These are phyloP conservation scores for Scylla paramamosain DNA, from an alignment of 1,140 invertebrate genomes.

Conservation along the genomic window DNA sequence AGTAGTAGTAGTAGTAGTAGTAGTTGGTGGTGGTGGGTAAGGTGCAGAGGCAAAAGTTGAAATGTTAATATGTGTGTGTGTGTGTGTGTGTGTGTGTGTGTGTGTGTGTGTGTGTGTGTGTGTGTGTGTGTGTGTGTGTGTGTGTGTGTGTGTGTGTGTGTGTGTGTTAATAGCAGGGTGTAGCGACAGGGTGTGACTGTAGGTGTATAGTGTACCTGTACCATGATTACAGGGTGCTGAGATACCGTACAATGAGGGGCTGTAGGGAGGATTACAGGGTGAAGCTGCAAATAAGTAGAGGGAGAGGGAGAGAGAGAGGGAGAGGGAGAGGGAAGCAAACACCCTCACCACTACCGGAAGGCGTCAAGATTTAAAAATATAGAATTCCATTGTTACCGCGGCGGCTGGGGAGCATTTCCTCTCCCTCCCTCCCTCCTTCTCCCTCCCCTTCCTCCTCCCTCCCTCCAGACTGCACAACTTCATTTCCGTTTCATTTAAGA, in stretches of 20 bases:
- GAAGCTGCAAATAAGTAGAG: background rate
- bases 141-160: conserved; percentile 11
- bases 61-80: too few species aligned
- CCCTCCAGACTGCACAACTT: background rate
- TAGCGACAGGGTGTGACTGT: background rate
- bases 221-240: background rate
- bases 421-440: background rate
- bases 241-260: background rate
- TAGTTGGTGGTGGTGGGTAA: too few species aligned
- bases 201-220: background rate
- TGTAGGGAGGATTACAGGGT: background rate
- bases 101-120: too few species aligned
- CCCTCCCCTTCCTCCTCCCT: background rate
- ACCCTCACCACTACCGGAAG: background rate
- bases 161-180: background rate
- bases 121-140: background rate
- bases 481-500: conserved; percentile 23
- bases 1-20: too few species aligned
- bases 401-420: background rate
- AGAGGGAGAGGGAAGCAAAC: background rate
- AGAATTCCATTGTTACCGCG: background rate
- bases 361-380: conserved; percentile 24
- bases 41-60: too few species aligned
- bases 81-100: too few species aligned
- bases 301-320: background rate